Evolutionary conservation across 2,797 vertebrate species (phyloP), one percentile per base, ranked within the genome.

Genomic region (Amphiprion clarkii): DNA sequence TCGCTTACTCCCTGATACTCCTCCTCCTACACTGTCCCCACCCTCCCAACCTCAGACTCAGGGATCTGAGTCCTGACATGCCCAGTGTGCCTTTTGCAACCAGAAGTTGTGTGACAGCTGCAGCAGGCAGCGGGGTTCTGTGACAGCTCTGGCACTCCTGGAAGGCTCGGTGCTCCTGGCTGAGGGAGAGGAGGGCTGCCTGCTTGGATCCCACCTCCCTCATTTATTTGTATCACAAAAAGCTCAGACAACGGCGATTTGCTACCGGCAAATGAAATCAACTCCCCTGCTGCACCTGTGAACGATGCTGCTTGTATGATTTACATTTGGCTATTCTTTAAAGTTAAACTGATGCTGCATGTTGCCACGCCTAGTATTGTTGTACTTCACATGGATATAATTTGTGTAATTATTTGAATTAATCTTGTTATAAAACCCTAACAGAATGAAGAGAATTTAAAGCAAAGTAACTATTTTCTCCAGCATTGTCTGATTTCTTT

Each of bases 81-180:
- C 70, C 75, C 59, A 0, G 55, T 68, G 79, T 76, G 82, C 63
- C 71, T 78, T 78, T 72, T 74, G 68, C 83, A 44, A 79, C 53
- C 68, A 92, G 86, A 92, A 74, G 86, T 74, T 66, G 70, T 62
- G 78, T 69, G 88, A 89, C 88, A 93, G 91, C 89, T 91, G 91
- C 86, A 85, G 79, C 71, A 58, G 70, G 53, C 70, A n/a, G 78
- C 46, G 0, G 67, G 65, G 68, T 70, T 87, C 67, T 61, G 21
- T 86, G 84, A 91, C 88, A 88, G 81, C 76, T 85, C 81, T 87
- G 82, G 82, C 70, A 62, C 63, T 60, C 63, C 69, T 51, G 60
- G 16, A 73, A 55, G 67, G 39, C 81, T 76, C 70, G 23, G 58
- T 46, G 60, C 56, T 67, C 51, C 61, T 78, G 73, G 7, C 36